Percentiles rank a stretch among this genome's conserved stretches.
Evolutionary conservation across 1,140 invertebrate genomes (phyloP).

Genomic region (Mylabris phalerata): DNA sequence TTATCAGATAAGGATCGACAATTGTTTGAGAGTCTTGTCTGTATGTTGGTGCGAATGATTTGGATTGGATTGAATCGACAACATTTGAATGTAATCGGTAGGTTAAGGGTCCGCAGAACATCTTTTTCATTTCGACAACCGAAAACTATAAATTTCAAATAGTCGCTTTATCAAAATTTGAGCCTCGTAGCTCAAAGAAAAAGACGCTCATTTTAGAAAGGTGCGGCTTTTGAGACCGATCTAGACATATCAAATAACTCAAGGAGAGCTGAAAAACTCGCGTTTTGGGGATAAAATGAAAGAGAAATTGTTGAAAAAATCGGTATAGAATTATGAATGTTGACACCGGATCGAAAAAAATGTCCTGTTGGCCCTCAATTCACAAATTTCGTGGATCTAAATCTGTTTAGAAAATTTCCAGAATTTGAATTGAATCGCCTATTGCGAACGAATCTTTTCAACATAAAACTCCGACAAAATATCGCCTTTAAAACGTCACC

Average conservation of each 20-base stretch:
- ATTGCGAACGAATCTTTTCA: constrained; percentile 53
- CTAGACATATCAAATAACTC: neutral
- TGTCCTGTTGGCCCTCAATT: too few species aligned
- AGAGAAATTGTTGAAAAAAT: too few species aligned
- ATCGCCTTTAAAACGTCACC: constrained; percentile 31
- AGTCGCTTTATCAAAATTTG: neutral
- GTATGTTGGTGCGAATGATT: constrained; percentile 51
- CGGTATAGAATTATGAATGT: too few species aligned
- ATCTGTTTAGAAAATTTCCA: constrained; percentile 18
- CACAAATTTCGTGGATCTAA: too few species aligned
- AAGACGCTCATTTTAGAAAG: too few species aligned
- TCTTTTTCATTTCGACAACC: too few species aligned
- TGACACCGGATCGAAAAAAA: too few species aligned
- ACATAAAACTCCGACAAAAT: constrained; percentile 33
- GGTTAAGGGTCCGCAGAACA: neutral
- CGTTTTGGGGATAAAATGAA: neutral
- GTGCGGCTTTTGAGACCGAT: neutral
- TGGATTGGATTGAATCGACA: constrained; percentile 56
- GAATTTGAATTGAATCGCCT: constrained; percentile 54
- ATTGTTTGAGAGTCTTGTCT: constrained; percentile 51
- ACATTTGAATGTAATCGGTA: constrained; percentile 43
- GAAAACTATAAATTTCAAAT: too few species aligned
- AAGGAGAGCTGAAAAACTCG: neutral
- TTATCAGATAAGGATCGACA: constrained; percentile 53
- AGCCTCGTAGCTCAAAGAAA: neutral